phyloP scores from a whole-genome alignment of 2,113 vertebrate genomes.

The Hyla sarda region DNA sequence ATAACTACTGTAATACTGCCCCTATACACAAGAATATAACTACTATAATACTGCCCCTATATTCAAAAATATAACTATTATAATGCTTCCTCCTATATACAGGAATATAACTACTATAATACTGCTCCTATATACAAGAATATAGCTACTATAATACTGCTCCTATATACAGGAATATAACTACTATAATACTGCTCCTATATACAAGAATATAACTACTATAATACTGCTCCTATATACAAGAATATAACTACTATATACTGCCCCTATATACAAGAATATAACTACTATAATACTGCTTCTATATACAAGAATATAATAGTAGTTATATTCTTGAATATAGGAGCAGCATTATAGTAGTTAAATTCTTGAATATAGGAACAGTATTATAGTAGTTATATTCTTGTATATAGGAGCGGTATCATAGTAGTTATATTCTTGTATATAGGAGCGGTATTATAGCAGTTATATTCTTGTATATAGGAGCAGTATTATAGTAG shows the following conservation, averaged over 20 bases:
- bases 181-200: background rate
- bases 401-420: no score
- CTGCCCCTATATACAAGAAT: background rate
- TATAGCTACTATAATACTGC: background rate
- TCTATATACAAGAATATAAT: background rate
- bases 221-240: background rate
- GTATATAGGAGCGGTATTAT: no score
- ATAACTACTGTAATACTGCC: slow-evolving; percentile 4
- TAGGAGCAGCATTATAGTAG: no score
- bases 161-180: background rate
- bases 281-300: slow-evolving; percentile 3
- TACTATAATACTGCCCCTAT: background rate
- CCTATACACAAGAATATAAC: slow-evolving; percentile 1
- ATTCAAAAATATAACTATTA: background rate
- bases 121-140: background rate
- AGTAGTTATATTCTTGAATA: no score
- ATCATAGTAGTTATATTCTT: no score
- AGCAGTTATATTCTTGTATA: no score
- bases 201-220: background rate
- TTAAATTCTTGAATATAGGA: no score
- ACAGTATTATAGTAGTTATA: no score
- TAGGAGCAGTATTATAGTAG: no score
- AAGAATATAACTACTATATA: slow-evolving; percentile 9
- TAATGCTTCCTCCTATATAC: background rate
- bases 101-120: slow-evolving; percentile 13